Conservation (phyloP, 1,140 invertebrate species). For the Brachionus rubens region DNA sequence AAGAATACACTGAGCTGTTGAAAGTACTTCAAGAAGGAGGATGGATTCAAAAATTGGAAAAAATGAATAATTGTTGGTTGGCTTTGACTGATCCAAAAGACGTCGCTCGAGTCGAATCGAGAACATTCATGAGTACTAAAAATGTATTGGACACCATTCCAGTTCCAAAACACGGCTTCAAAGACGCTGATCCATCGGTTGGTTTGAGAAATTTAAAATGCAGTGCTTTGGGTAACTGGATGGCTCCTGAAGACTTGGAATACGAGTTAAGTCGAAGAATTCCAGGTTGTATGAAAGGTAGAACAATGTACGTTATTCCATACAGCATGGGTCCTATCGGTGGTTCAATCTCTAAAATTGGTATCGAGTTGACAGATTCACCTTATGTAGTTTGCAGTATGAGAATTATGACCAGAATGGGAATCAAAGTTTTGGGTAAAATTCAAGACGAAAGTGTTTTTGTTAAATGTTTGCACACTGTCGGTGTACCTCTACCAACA, state of each 20-base stretch:
- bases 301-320: conserved; percentile 98
- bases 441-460: conserved; percentile 51
- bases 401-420: conserved; percentile 96
- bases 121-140: conserved; percentile 88
- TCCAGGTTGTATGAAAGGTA: conserved; percentile 90
- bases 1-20: conserved; percentile 71
- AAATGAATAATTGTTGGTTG: conserved; percentile 93
- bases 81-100: conserved; percentile 91
- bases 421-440: conserved; percentile 61
- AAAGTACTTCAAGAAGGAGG: conserved; percentile 63
- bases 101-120: conserved; percentile 91
- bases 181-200: not conserved
- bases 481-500: conserved; percentile 72
- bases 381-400: conserved; percentile 95
- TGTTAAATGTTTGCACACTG: conserved; percentile 81
- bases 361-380: conserved; percentile 92
- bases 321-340: conserved; percentile 97
- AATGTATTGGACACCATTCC: conserved; percentile 78
- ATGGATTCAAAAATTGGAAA: conserved; percentile 74
- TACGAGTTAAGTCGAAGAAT: conserved; percentile 79
- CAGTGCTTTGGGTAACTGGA: conserved; percentile 83
- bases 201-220: conserved; percentile 49
- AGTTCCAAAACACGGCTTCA: conserved; percentile 59
- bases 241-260: conserved; percentile 78
- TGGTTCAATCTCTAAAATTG: conserved; percentile 90